Percentiles rank a stretch among this genome's conserved stretches.
phyloP scores from a whole-genome alignment of 2,888 invertebrate species.

The Griposia aprilina region DNA sequence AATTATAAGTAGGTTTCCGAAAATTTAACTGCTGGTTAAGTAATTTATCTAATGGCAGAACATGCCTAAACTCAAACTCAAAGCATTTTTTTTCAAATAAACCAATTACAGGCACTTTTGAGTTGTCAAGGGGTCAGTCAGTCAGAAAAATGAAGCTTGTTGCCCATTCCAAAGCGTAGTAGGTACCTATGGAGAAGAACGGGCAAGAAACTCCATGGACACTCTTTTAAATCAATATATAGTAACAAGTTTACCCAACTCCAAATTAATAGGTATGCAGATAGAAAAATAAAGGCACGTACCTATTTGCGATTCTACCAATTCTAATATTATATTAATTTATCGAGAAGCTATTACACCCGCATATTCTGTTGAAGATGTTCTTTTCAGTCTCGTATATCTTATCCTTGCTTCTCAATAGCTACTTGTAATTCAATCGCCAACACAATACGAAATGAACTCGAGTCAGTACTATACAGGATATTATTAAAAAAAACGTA shows the following conservation, averaged over 20 bases:
- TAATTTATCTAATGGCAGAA: conserved; percentile 13
- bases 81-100: too few species aligned
- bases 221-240: too few species aligned
- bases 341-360: conserved; percentile 4
- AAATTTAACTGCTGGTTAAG: background rate
- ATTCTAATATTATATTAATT: conserved; percentile 15
- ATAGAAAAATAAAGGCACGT: conserved; percentile 19
- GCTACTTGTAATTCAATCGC: conserved; percentile 70
- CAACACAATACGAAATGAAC: conserved; percentile 67
- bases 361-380: conserved; percentile 13
- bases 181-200: too few species aligned
- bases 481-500: conserved; percentile 67
- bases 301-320: background rate
- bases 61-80: too few species aligned
- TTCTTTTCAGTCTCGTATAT: conserved; percentile 36
- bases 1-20: conserved; percentile 14
- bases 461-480: conserved; percentile 48
- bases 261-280: background rate
- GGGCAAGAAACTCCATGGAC: too few species aligned
- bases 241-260: background rate
- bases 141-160: too few species aligned
- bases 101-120: too few species aligned
- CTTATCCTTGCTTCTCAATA: conserved; percentile 44
- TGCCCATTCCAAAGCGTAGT: too few species aligned
- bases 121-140: too few species aligned